Evolutionary conservation across 35 echinoderm and acorn worm genomes (phyloP), one percentile per base, ranked within the genome.

Genomic region (Chiridota heheva): DNA sequence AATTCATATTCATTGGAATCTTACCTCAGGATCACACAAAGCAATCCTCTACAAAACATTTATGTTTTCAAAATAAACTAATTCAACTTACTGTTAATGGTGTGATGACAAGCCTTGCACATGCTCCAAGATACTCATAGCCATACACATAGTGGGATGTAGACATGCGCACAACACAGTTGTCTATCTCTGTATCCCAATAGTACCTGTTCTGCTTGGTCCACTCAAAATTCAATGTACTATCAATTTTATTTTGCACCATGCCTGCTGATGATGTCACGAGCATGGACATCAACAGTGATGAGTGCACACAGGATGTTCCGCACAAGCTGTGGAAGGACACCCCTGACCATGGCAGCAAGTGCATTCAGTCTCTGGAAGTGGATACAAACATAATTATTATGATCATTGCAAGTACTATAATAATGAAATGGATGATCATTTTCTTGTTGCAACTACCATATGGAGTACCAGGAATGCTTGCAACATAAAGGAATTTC

Each of bases 101-200:
- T 1, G 94, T 97, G 72, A 97, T 97, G 68, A 97, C 94, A 26
- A 97, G 84, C 36, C 94, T 86, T 29, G 84, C 48, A n/a, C 88
- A 97, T 1, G 94, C 94, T 3, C 94, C 93, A 40, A 97, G 85
- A 40, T 97, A 97, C 68, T 97, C 94, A 53, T 97, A 97, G 53
- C 94, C 94, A 34, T 97, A 97, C 12, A 97, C 85, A 72, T 97
- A 97, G 71, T 91, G 88, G 17, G 94, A 97, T n/a, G 94, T 97
- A 39, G 94, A 97, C 94, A 97, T 97, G 44, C 89, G 67, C 12
- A 91, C 89, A 36, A 97, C 88, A 36, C 94, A 97, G 80, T 97
- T 97, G 45, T 97, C 94, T 63, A 97, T 38, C 56, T 97, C 88
- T 16, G 81, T 60, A 81, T 97, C 94, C 94, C 94, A 97, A 79